phyloP scores from a whole-genome alignment of 2,888 invertebrate genomes.

The Drymonia ruficornis region DNA sequence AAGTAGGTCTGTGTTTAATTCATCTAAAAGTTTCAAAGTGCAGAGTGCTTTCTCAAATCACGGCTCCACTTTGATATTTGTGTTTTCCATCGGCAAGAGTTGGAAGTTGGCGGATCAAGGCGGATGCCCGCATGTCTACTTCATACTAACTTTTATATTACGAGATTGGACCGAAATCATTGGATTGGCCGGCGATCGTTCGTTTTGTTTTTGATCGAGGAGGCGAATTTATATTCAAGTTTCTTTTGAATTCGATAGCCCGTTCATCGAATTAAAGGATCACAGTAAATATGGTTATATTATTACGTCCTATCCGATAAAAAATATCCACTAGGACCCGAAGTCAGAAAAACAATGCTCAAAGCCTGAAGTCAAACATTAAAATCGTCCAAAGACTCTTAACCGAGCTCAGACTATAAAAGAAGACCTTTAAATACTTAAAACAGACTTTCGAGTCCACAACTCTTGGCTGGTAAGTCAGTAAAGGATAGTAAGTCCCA shows the following conservation, averaged over 20 bases:
- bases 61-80: conserved; percentile 54
- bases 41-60: conserved; percentile 35
- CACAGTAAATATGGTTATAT: too few species aligned
- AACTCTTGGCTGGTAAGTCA: conserved; percentile 42
- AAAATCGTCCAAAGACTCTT: conserved; percentile 1
- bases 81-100: conserved; percentile 64
- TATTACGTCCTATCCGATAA: too few species aligned
- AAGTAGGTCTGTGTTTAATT: conserved; percentile 6
- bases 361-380: too few species aligned
- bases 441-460: conserved; percentile 47
- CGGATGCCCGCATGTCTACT: conserved; percentile 71
- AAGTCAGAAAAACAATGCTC: too few species aligned
- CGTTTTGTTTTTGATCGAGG: neutral
- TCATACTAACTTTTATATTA: conserved; percentile 67
- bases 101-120: conserved; percentile 59
- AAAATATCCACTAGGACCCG: too few species aligned
- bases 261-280: too few species aligned
- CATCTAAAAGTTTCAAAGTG: conserved; percentile 22
- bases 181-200: conserved; percentile 35
- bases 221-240: neutral
- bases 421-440: conserved; percentile 35
- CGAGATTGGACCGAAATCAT: conserved; percentile 57
- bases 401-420: conserved; percentile 33
- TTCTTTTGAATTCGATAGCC: too few species aligned
- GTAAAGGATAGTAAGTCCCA: conserved; percentile 64